Evolutionary conservation across 1,140 invertebrate genomes (phyloP).

Genomic region (Lethocerus indicus): DNA sequence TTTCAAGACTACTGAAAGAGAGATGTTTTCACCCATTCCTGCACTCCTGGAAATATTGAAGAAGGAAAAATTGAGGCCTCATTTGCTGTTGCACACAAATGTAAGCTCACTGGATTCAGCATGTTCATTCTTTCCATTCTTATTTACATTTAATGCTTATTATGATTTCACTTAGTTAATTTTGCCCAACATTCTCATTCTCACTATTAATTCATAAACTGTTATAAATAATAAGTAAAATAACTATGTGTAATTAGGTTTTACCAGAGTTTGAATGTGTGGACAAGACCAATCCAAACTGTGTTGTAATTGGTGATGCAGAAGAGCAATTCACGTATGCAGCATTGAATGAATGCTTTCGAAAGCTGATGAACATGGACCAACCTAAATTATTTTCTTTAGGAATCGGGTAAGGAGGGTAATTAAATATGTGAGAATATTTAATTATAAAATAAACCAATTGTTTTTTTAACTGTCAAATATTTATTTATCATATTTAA

Average conservation of each 20-base stretch:
- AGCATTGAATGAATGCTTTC: conserved; percentile 58
- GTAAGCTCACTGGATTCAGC: conserved; percentile 36
- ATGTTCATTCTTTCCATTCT: background rate
- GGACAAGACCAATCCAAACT: conserved; percentile 34
- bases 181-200: no score
- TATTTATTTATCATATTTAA: background rate
- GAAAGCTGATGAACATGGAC: conserved; percentile 44
- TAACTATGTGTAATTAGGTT: no score
- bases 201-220: no score
- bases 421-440: background rate
- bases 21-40: conserved; percentile 64
- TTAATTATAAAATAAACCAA: background rate
- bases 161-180: no score
- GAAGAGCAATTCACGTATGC: conserved; percentile 61
- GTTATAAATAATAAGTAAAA: no score
- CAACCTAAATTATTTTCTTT: conserved; percentile 48
- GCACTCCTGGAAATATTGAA: conserved; percentile 45
- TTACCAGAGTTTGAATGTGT: conserved; percentile 34
- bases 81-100: conserved; percentile 48
- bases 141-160: background rate
- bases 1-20: conserved; percentile 39
- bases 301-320: conserved; percentile 66
- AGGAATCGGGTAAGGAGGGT: conserved; percentile 21
- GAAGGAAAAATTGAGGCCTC: conserved; percentile 39
- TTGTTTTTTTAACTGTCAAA: background rate